These are phyloP conservation scores for Oryctes rhinoceros DNA, from an alignment of 1,140 invertebrate genomes.

Conservation along the genomic window DNA sequence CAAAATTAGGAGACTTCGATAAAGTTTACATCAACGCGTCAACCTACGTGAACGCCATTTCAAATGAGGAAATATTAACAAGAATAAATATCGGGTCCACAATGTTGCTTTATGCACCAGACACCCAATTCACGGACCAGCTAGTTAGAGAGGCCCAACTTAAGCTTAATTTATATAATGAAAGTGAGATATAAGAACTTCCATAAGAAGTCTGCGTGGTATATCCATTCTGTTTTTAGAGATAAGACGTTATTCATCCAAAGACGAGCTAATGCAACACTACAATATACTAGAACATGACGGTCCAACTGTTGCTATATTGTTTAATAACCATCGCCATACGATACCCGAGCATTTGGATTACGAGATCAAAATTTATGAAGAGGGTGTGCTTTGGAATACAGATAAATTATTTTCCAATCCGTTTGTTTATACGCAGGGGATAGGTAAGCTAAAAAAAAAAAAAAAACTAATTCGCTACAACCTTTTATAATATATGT, in stretches of 20 bases:
- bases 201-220: no score
- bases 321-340: conserved; percentile 51
- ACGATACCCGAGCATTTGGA: conserved; percentile 46
- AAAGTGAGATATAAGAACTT: conserved; percentile 55
- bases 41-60: conserved; percentile 46
- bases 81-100: conserved; percentile 44
- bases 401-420: conserved; percentile 52
- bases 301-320: conserved; percentile 48
- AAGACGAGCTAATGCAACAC: conserved; percentile 46
- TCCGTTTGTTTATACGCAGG: conserved; percentile 51
- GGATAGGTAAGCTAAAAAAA: conserved; percentile 44
- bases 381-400: conserved; percentile 51
- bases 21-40: conserved; percentile 51
- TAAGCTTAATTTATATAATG: conserved; percentile 56
- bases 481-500: no score
- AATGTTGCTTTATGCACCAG: conserved; percentile 59
- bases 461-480: no score
- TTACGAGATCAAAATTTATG: conserved; percentile 50
- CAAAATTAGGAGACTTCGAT: conserved; percentile 51
- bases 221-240: conserved; percentile 46
- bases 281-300: conserved; percentile 46
- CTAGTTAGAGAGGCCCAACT: conserved; percentile 58
- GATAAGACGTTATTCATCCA: conserved; percentile 47
- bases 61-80: conserved; percentile 32
- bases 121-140: conserved; percentile 50